Base-by-base conservation (phyloP, 2,888 invertebrate species). In the Ophraella communa region DNA sequence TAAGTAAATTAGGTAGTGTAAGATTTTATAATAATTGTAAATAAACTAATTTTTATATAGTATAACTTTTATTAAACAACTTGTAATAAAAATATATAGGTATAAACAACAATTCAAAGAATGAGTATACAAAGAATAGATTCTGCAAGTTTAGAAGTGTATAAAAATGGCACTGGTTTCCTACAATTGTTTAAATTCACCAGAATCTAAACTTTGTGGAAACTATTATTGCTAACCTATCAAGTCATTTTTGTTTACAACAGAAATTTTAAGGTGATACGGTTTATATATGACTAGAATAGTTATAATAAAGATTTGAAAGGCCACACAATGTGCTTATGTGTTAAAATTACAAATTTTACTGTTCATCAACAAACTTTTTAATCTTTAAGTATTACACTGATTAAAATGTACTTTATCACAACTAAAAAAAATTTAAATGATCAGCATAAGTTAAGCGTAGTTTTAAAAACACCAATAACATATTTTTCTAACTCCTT, bases 241-340 rank as follows among this genome's bases (percentile, higher is more conserved):
- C 5, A 45, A 17, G 11, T 14, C 4, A 8, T 18, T 45, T 8
- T 18, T 14, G 17, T 45, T 45, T 44, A 21, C 10, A 3, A 47
- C 10, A 21, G 5, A 23, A 3, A 21, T 4, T 47, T 47, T 10
- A 24, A 23, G n/a, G 47, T 21, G 23, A 23, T 21, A 47, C 11
- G 23, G 11, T 51, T 17, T 21, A 56, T 52, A 30, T 47, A 24
- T 62, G 53, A 65, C 58, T 54, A 65, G 54, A 47, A 64, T 33
- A 27, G 39, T 11, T 27, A 20, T 57, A 51, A 42, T 59, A 49
- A 39, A 60, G 30, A 27, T 39, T 52, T 42, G 39, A 49, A 65
- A 65, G 65, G 65, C 65, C 62, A 58, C 62, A 57, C 21, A 49
- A 47, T 65, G 62, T 58, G 62, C 62, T 62, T 47, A 42, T 47